Conservation (phyloP, 2,888 invertebrate species). For the Hydraecia micacea region DNA sequence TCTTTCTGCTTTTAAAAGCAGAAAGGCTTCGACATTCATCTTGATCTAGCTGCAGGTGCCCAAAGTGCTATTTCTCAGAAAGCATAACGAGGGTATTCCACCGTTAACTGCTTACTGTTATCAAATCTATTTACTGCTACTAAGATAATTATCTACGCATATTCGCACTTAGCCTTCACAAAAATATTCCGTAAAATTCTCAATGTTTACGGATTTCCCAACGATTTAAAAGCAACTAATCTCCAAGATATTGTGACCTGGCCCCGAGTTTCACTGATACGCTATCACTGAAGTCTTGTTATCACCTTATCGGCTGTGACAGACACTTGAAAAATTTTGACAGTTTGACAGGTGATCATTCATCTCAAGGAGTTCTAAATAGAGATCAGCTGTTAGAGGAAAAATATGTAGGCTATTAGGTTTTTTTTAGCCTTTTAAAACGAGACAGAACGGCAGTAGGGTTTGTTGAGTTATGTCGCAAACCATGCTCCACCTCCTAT, state of each 20-base stretch:
- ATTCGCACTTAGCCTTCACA: conserved; percentile 21
- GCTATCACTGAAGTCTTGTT: conserved; percentile 56
- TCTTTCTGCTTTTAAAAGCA: too few relatives aligned
- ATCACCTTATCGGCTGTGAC: conserved; percentile 78
- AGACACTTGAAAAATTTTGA: conserved; percentile 79
- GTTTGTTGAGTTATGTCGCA: background rate
- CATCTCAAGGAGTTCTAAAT: conserved; percentile 60
- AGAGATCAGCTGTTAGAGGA: conserved; percentile 39
- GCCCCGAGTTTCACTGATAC: conserved; percentile 67
- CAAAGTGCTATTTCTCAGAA: background rate
- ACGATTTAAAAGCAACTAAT: conserved; percentile 54
- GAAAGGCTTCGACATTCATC: background rate
- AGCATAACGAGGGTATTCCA: background rate
- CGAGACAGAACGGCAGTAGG: background rate
- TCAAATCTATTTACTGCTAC: background rate
- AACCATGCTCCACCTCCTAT: background rate
- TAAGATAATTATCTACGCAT: background rate
- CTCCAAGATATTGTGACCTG: conserved; percentile 56
- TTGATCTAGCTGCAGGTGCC: background rate
- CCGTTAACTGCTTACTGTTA: background rate
- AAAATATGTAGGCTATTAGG: background rate
- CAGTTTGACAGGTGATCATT: conserved; percentile 80
- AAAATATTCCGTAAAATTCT: conserved; percentile 33
- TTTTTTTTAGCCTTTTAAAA: background rate
- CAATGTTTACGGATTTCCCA: conserved; percentile 56